Percentiles rank a stretch among this genome's conserved stretches.
phyloP scores from a whole-genome alignment of 2,113 vertebrate species.

The Motacilla tschutschensis region DNA sequence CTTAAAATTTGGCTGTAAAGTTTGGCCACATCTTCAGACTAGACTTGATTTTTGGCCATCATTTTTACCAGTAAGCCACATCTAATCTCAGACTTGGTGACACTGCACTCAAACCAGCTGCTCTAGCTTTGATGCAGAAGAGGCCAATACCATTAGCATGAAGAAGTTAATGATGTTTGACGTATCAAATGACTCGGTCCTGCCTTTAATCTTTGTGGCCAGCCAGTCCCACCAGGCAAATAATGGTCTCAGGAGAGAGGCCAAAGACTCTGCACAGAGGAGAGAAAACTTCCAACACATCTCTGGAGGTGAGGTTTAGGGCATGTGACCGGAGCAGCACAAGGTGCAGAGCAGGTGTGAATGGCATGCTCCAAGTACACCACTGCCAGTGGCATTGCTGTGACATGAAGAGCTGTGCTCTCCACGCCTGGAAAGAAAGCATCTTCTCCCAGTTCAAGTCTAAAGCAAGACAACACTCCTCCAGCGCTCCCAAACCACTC shows the following conservation, averaged over 20 bases:
- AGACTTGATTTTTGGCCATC: not conserved
- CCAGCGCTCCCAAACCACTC: fast-evolving
- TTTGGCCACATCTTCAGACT: not conserved
- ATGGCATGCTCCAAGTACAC: fast-evolving
- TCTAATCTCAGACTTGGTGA: not conserved
- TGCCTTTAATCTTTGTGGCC: not conserved
- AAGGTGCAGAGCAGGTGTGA: not conserved
- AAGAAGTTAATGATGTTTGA: not conserved
- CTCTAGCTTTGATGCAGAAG: not conserved
- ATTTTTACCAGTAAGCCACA: not conserved
- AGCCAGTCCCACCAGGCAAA: not conserved
- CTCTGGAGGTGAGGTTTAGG: not conserved
- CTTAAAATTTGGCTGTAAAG: not conserved
- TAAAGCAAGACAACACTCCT: not conserved
- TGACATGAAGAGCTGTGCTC: fast-evolving
- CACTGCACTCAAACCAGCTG: not conserved
- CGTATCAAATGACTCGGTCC: not conserved
- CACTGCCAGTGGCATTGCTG: fast-evolving
- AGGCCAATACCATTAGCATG: not conserved
- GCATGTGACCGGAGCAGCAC: fast-evolving
- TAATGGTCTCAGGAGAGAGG: not conserved
- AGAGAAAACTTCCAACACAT: not conserved
- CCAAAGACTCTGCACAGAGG: fast-evolving
- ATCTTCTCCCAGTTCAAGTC: not conserved
- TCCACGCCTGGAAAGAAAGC: fast-evolving